Percentiles rank a stretch among this genome's conserved stretches.
Conservation (phyloP, 2,797 vertebrate genomes). For the Characodon lateralis region DNA sequence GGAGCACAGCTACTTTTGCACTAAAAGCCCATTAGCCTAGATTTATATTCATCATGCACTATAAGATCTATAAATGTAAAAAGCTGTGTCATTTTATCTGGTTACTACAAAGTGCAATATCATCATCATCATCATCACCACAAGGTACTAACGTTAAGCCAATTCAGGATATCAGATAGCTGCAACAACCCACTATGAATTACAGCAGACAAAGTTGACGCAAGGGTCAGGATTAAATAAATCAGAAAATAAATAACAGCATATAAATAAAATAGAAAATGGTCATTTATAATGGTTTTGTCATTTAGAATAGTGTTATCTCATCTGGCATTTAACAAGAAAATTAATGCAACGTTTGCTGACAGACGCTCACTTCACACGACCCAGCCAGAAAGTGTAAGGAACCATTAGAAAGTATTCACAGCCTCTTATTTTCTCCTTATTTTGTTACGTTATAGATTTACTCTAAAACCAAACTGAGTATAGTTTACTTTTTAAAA, state of each 20-base stretch:
- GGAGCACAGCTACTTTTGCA: conserved; percentile 51
- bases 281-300: conserved; percentile 24
- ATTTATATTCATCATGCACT: conserved; percentile 69
- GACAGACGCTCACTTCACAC: conserved; percentile 34
- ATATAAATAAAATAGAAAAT: conserved; percentile 67
- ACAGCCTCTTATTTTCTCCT: not conserved
- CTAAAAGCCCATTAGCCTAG: conserved; percentile 50
- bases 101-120: conserved; percentile 65
- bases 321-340: conserved; percentile 42
- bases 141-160: conserved; percentile 56
- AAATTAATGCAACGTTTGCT: conserved; percentile 65
- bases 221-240: conserved; percentile 55
- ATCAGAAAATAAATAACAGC: conserved; percentile 63
- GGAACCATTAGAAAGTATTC: not conserved
- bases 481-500: not conserved
- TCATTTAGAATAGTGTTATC: conserved; percentile 39
- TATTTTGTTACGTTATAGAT: not conserved
- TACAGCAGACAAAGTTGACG: conserved; percentile 31
- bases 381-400: not conserved
- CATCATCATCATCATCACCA: conserved; percentile 19
- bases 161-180: conserved; percentile 48
- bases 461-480: not conserved
- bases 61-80: conserved; percentile 57
- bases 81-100: conserved; percentile 49
- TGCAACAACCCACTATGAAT: conserved; percentile 51